Conservation (phyloP, 2,888 invertebrate genomes). For the Epirrhoe tristata region DNA sequence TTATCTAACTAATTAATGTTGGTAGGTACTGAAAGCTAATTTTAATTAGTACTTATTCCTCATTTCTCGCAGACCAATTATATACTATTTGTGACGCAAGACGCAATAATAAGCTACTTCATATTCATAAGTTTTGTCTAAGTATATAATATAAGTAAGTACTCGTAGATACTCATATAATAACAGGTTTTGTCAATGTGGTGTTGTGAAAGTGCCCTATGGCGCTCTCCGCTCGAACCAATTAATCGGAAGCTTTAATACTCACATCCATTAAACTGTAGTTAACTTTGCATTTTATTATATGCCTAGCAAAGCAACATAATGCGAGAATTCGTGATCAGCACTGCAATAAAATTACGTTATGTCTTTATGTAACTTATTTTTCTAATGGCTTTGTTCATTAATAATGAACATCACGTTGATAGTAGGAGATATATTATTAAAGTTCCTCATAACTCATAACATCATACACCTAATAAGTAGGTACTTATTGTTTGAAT, state of each 20-base stretch:
- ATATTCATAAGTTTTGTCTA: slow-evolving; percentile 40
- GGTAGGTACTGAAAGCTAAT: background rate
- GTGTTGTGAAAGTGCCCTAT: slow-evolving; percentile 43
- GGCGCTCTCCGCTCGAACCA: slow-evolving; percentile 23
- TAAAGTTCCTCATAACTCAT: no score
- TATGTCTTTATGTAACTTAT: background rate
- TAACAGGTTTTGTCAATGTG: slow-evolving; percentile 28
- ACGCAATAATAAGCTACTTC: slow-evolving; percentile 15
- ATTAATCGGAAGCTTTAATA: slow-evolving; percentile 15
- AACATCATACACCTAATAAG: no score
- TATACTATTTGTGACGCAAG: slow-evolving; percentile 16
- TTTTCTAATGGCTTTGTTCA: background rate
- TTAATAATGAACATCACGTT: background rate
- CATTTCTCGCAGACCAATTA: background rate
- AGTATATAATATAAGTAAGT: slow-evolving; percentile 13
- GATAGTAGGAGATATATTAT: background rate
- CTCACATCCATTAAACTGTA: background rate
- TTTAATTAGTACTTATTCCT: background rate
- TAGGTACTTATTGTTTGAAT: background rate
- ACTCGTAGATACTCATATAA: slow-evolving; percentile 12
- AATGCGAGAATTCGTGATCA: slow-evolving; percentile 3
- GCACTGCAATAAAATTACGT: slow-evolving; percentile 9
- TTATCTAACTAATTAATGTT: background rate
- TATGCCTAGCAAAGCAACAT: background rate
- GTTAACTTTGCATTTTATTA: background rate